Conservation (phyloP, 2,113 vertebrate species). For the Notarius lentiginosus region DNA sequence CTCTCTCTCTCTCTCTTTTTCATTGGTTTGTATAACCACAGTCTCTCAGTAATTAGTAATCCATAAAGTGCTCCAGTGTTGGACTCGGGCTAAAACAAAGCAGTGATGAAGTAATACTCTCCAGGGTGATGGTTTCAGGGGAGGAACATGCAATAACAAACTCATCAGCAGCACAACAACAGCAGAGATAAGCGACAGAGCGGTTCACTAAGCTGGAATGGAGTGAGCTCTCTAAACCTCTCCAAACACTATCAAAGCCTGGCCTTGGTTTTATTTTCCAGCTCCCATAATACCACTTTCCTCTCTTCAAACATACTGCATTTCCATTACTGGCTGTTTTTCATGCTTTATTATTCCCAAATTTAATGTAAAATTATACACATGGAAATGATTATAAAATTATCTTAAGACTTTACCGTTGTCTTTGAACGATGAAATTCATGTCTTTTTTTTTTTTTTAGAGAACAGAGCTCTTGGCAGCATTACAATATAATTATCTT, state of each 20-base stretch:
- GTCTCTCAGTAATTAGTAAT: background rate
- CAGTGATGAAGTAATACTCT: constrained; percentile 1
- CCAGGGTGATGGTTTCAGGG: background rate
- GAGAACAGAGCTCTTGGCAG: background rate
- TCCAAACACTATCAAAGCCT: background rate
- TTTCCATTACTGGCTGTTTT: background rate
- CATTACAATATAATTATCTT: background rate
- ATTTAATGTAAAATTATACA: background rate
- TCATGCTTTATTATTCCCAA: background rate
- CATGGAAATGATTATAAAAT: background rate
- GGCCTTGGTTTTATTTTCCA: too few relatives aligned
- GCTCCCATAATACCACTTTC: background rate
- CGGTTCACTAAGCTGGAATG: background rate
- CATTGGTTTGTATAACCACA: background rate
- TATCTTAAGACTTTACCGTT: background rate
- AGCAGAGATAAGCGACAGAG: background rate
- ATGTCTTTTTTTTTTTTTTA: background rate
- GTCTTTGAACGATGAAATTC: background rate
- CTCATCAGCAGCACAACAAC: constrained; percentile 18
- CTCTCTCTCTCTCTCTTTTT: too few relatives aligned
- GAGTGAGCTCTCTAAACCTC: background rate
- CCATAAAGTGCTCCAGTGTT: constrained; percentile 4
- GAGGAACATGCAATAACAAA: background rate
- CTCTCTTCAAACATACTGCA: background rate
- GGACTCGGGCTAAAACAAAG: background rate